Evolutionary conservation across 2,888 invertebrate genomes (phyloP), one percentile per base, ranked within the genome.

Genomic region (Lampropteryx suffumata): DNA sequence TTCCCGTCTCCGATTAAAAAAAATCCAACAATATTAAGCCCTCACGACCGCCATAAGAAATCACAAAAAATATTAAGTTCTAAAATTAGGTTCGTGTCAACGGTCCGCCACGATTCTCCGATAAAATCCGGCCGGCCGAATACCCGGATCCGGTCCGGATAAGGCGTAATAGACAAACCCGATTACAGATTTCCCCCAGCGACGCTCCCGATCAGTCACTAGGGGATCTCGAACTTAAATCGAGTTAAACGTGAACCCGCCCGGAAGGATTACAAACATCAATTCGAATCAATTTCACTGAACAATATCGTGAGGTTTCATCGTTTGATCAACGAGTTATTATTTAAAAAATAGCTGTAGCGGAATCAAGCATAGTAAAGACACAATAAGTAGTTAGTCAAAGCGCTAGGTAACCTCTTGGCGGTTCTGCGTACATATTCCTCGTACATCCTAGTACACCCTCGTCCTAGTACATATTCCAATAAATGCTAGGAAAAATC

Each of bases 141-240:
- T 26, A 8, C 21, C 64, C 65, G 65, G 66, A 67, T 67, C 62
- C 65, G 60, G 40, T 59, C 67, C 66, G 77, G 74, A 77, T 76
- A 67, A 74, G 69, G 64, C 62, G 72, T 81, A 80, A 82, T 80
- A 82, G 81, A 77, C 81, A 78, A 82, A 84, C 77, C 76, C 80
- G 80, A 83, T 85, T 85, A 83, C 77, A 79, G 76, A 79, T 82
- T 79, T 83, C 84, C 82, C 80, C 69, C 57, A 76, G 73, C 76
- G 79, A 71, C 74, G 67, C 71, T 74, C 73, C 65, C 69, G 75
- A 78, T 75, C 69, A 62, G 52, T 42, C 43, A 54, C 76, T 76
- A 71, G 65, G 51, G 59, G 59, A 61, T 64, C 65, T 74, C 72
- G 71, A 74, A 59, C 45, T 56, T 56, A 63, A 67, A 54, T 55